Evolutionary conservation across 2,888 invertebrate genomes (phyloP).

Genomic region (Chironomus tentans): DNA sequence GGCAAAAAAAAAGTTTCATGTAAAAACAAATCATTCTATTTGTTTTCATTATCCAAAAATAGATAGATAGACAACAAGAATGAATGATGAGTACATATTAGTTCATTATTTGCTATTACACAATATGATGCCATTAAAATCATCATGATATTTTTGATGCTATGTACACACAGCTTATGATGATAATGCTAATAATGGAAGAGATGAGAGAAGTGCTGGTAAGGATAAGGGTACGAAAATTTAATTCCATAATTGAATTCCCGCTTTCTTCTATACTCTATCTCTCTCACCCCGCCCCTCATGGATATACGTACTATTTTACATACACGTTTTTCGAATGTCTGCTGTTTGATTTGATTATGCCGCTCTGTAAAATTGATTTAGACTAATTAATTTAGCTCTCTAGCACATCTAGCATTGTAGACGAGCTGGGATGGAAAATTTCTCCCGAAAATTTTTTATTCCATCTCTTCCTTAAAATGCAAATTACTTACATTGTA

Average conservation of each 20-base stretch:
- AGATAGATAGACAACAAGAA: too few species aligned
- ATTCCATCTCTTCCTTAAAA: not conserved
- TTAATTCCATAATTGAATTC: constrained; percentile 6
- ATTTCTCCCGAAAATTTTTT: not conserved
- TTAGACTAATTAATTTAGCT: constrained; percentile 8
- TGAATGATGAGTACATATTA: not conserved
- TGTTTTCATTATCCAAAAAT: too few species aligned
- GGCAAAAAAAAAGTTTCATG: too few species aligned
- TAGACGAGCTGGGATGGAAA: not conserved
- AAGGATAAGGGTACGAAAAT: not conserved
- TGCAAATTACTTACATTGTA: not conserved
- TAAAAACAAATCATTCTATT: too few species aligned
- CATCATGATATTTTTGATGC: not conserved
- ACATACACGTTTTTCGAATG: not conserved
- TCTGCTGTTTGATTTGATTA: constrained; percentile 9
- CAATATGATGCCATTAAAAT: not conserved
- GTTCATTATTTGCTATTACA: not conserved
- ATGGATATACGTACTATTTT: not conserved
- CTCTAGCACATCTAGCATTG: not conserved
- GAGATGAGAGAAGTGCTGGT: not conserved
- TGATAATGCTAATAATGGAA: not conserved
- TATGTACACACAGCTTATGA: not conserved
- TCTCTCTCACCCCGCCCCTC: not conserved
- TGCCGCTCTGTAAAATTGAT: constrained; percentile 3
- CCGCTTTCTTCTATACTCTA: not conserved